Conservation (phyloP, 1,140 invertebrate species). For the Andricus grossulariae region DNA sequence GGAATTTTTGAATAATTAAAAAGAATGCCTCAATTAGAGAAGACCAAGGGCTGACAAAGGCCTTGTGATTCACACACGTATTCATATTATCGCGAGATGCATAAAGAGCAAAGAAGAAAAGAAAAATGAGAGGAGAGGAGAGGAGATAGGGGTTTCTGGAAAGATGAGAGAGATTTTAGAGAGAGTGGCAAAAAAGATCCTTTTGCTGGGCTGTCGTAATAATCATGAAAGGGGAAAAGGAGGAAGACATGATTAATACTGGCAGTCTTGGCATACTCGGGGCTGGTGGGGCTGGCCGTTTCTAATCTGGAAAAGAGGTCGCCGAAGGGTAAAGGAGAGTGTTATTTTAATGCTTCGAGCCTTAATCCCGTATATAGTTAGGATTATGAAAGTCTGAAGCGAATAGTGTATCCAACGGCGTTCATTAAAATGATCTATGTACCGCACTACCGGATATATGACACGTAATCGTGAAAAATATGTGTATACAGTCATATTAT, state of each 20-base stretch:
- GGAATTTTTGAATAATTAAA: too few relatives aligned
- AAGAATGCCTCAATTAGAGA: too few relatives aligned
- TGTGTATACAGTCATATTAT: not conserved
- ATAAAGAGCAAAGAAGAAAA: not conserved
- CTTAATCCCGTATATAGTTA: conserved; percentile 11
- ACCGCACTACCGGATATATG: not conserved
- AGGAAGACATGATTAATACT: conserved; percentile 26
- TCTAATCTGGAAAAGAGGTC: conserved; percentile 31
- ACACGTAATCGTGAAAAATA: conserved; percentile 28
- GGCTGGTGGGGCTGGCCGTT: not conserved
- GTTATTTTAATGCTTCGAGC: conserved; percentile 25
- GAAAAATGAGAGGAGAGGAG: too few relatives aligned
- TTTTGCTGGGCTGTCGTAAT: conserved; percentile 10
- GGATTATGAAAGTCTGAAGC: conserved; percentile 21
- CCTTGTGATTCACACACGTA: not conserved
- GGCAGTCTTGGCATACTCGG: not conserved
- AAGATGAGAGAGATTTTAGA: conserved; percentile 23
- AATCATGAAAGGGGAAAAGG: conserved; percentile 13
- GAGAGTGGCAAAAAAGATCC: conserved; percentile 11
- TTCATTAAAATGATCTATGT: conserved; percentile 30
- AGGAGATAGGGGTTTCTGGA: not conserved
- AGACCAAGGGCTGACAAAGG: not conserved
- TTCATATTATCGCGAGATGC: conserved; percentile 6
- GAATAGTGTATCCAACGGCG: conserved; percentile 3
- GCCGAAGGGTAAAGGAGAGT: conserved; percentile 25